Evolutionary conservation across 2,113 vertebrate species (phyloP).

Genomic region (Stegastes partitus): DNA sequence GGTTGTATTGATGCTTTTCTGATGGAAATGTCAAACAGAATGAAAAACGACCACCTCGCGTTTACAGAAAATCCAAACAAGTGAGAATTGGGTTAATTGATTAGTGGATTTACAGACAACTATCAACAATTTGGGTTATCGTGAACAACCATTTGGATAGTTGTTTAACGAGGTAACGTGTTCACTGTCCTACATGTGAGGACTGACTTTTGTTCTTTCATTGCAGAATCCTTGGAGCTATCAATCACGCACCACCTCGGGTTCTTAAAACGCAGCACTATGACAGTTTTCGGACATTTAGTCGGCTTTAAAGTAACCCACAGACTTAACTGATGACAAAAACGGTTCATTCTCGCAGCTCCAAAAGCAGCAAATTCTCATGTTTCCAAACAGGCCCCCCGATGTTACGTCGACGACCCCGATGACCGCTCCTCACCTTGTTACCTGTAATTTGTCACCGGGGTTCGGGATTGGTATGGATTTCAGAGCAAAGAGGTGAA

Average conservation of each 20-base stretch:
- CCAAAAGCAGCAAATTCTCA: neutral
- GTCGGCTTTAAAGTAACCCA: too few species aligned
- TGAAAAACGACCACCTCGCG: too few species aligned
- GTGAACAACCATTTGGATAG: too few species aligned
- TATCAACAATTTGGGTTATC: neutral
- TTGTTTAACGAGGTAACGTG: too few species aligned
- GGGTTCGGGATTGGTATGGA: constrained; percentile 24
- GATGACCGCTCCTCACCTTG: constrained; percentile 13
- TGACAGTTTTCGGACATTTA: neutral
- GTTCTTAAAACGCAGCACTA: too few species aligned
- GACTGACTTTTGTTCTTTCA: neutral
- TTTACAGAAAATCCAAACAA: too few species aligned
- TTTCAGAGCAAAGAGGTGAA: constrained; percentile 52
- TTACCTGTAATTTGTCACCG: constrained; percentile 6
- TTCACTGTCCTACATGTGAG: neutral
- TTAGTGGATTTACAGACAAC: neutral
- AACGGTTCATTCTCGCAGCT: too few species aligned
- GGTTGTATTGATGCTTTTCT: neutral
- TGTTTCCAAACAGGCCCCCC: neutral
- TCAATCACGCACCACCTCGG: too few species aligned
- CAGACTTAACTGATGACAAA: too few species aligned
- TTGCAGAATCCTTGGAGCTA: too few species aligned
- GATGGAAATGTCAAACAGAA: too few species aligned
- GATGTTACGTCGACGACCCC: neutral
- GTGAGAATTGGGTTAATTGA: too few species aligned